Conservation (phyloP, 35 echinoderm and acorn worm genomes). For the Heliocidaris tuberculata region DNA sequence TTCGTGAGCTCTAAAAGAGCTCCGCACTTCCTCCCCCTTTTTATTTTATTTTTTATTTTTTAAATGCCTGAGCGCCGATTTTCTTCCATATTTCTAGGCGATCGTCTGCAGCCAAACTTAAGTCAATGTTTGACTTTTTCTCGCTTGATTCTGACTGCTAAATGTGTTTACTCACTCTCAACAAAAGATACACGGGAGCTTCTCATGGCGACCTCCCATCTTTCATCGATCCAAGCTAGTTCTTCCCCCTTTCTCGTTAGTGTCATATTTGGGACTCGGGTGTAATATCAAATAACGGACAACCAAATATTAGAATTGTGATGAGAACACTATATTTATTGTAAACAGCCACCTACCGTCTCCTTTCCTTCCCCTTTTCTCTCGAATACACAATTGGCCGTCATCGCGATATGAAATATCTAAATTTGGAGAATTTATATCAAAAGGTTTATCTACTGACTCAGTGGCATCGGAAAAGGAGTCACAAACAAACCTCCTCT, state of each 20-base stretch:
- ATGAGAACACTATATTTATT: conserved; percentile 47
- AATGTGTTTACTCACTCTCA: conserved; percentile 46
- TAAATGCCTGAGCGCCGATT: not conserved
- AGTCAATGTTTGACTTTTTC: conserved; percentile 49
- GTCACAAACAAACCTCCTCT: not conserved
- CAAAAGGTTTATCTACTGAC: conserved; percentile 39
- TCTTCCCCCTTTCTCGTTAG: conserved; percentile 32
- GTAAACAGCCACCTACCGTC: conserved; percentile 30
- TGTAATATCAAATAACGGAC: conserved; percentile 52
- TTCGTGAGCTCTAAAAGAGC: not conserved
- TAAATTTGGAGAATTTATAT: conserved; percentile 36
- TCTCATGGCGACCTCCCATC: conserved; percentile 23
- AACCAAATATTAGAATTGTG: conserved; percentile 49
- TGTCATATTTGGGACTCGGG: conserved; percentile 46
- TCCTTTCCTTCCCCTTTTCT: not conserved
- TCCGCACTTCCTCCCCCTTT: not conserved
- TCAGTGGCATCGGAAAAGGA: not conserved
- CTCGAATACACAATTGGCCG: conserved; percentile 19
- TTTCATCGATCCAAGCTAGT: conserved; percentile 42
- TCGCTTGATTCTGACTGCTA: conserved; percentile 41
- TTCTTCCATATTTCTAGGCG: not conserved
- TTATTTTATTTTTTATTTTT: not conserved
- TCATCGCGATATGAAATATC: conserved; percentile 34
- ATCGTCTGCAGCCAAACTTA: conserved; percentile 43
- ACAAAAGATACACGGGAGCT: conserved; percentile 33